Percentiles rank a stretch among this genome's conserved stretches.
Evolutionary conservation across 30 jellyfish, hydroid and myxozoan species (phyloP).

Genomic region (Phacellophora camtschatica): DNA sequence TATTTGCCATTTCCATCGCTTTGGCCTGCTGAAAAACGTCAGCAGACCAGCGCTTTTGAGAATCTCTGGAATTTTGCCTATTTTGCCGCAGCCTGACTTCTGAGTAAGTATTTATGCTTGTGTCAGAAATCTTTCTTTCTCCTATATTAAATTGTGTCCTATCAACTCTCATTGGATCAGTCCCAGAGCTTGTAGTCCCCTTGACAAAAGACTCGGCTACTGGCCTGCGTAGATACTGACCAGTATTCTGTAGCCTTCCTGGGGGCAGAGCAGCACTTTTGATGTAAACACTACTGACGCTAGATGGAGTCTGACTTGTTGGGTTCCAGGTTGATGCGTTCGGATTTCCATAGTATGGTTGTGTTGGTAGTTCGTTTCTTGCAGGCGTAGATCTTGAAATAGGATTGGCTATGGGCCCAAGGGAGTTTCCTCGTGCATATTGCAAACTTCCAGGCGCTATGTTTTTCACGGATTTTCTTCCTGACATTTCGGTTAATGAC

Average conservation of each 20-base stretch:
- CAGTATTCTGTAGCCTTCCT: conserved; percentile 19
- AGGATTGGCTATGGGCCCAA: neutral
- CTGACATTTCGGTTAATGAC: conserved; percentile 66
- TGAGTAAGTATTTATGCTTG: conserved; percentile 14
- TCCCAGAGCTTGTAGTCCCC: neutral
- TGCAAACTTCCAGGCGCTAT: conserved; percentile 75
- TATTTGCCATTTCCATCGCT: conserved; percentile 56
- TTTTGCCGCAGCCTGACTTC: conserved; percentile 86
- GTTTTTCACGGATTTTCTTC: conserved; percentile 49
- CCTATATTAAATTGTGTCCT: conserved; percentile 30
- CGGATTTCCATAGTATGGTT: conserved; percentile 11
- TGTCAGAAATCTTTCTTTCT: conserved; percentile 46
- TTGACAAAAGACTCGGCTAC: conserved; percentile 2
- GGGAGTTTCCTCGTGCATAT: conserved; percentile 35
- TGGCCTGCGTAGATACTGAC: conserved; percentile 18
- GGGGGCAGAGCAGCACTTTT: conserved; percentile 50
- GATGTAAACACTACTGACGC: conserved; percentile 34
- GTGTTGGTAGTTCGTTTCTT: neutral
- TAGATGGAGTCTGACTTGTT: neutral
- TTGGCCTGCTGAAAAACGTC: conserved; percentile 70
- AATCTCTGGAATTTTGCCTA: conserved; percentile 36
- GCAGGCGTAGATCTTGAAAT: neutral
- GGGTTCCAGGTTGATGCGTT: conserved; percentile 4
- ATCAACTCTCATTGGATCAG: conserved; percentile 50
- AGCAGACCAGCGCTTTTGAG: conserved; percentile 97